Evolutionary conservation across 2,113 vertebrate species (phyloP).

Genomic region (Odobenus rosmarus): DNA sequence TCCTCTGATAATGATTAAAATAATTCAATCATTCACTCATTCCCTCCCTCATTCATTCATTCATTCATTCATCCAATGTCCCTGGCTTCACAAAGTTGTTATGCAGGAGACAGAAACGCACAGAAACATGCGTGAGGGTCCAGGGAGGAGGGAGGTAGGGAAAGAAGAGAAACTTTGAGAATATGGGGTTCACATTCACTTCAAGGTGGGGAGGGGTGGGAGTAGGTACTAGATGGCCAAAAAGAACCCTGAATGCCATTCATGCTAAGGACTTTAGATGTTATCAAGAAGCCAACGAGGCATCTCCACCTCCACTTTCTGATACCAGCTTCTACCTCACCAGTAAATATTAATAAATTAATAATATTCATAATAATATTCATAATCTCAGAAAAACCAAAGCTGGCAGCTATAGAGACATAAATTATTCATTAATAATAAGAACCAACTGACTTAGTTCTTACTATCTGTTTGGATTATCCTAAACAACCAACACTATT

Average conservation of each 20-base stretch:
- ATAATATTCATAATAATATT: no score
- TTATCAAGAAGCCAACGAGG: background rate
- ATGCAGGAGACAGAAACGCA: background rate
- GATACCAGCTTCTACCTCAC: background rate
- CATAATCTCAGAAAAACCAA: constrained; percentile 32
- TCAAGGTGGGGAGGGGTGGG: no score
- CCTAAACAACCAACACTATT: background rate
- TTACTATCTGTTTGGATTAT: constrained; percentile 12
- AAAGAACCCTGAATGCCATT: background rate
- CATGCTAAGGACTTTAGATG: background rate
- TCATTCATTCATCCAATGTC: background rate
- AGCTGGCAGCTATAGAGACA: background rate
- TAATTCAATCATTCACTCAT: background rate
- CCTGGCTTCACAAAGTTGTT: background rate
- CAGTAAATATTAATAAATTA: no score
- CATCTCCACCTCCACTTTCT: background rate
- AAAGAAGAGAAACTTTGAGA: background rate
- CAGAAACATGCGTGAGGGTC: background rate
- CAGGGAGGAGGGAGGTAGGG: background rate
- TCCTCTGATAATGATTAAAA: background rate
- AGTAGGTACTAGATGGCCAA: background rate
- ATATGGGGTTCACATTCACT: background rate
- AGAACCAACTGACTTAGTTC: background rate
- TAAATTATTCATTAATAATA: background rate
- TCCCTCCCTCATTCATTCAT: background rate